Conservation (phyloP, 2,113 vertebrate species). For the Solea solea region DNA sequence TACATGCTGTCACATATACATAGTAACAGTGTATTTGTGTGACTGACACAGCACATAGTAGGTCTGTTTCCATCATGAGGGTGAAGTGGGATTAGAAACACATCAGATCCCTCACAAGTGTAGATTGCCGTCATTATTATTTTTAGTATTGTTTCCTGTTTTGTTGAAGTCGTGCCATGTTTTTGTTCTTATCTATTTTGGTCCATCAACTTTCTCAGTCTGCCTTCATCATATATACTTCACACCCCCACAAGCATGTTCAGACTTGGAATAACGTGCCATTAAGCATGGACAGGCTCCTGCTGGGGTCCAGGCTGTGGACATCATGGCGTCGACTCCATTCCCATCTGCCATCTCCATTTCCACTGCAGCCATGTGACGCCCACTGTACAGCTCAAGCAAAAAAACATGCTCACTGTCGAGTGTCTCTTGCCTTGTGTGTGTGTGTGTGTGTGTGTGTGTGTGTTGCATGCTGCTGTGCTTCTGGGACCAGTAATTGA, state of each 20-base stretch:
- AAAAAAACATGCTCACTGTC: neutral
- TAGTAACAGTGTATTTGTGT: too few relatives aligned
- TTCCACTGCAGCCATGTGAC: conserved; percentile 23
- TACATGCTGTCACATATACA: too few relatives aligned
- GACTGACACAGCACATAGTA: too few relatives aligned
- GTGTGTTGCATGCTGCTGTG: neutral
- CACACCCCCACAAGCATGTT: conserved; percentile 19
- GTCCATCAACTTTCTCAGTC: too few relatives aligned
- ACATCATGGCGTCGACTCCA: conserved; percentile 23
- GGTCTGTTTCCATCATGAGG: too few relatives aligned
- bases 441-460: conserved; percentile 11
- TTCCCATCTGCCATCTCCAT: conserved; percentile 48
- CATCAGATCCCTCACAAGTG: neutral
- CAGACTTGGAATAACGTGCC: conserved; percentile 15
- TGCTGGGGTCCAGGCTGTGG: conserved; percentile 55
- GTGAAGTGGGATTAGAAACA: neutral
- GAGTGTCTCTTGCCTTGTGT: neutral
- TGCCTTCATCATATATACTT: conserved; percentile 8
- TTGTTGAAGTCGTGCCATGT: neutral
- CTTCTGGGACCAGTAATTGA: conserved; percentile 42
- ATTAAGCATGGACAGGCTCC: conserved; percentile 36
- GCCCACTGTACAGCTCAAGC: conserved; percentile 24
- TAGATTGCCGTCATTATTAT: too few relatives aligned
- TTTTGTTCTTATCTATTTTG: neutral
- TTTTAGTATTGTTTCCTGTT: too few relatives aligned